phyloP scores from a whole-genome alignment of 2,113 vertebrate species.

The Xerus inauris region DNA sequence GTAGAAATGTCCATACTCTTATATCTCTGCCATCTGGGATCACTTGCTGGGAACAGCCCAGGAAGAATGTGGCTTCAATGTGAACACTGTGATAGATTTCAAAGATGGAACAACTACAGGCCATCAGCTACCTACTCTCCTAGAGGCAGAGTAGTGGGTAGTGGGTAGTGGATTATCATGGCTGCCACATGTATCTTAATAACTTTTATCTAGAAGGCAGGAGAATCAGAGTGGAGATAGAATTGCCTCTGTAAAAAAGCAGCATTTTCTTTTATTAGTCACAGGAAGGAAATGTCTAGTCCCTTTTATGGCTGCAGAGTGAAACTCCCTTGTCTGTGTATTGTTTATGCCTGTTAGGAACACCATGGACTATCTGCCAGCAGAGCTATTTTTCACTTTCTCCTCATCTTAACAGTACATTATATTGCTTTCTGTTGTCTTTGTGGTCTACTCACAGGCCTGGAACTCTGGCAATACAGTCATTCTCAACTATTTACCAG shows the following conservation, averaged over 20 bases:
- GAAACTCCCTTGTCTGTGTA: background rate
- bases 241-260: background rate
- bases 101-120: background rate
- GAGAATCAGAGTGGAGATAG: background rate
- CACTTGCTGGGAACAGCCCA: accelerated
- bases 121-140: background rate
- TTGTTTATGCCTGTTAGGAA: background rate
- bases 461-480: background rate
- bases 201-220: background rate
- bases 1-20: background rate
- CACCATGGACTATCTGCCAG: background rate
- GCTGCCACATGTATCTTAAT: background rate
- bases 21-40: accelerated
- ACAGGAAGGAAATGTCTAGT: background rate
- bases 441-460: background rate
- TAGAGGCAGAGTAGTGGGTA: no score
- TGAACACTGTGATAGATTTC: background rate
- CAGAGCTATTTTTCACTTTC: background rate
- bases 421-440: background rate
- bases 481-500: background rate
- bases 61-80: background rate
- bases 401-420: background rate
- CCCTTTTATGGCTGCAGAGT: background rate
- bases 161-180: accelerated
- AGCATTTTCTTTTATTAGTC: background rate